These are phyloP conservation scores for Bagarius yarrelli DNA, from an alignment of 2,113 vertebrate genomes.

Conservation along the genomic window DNA sequence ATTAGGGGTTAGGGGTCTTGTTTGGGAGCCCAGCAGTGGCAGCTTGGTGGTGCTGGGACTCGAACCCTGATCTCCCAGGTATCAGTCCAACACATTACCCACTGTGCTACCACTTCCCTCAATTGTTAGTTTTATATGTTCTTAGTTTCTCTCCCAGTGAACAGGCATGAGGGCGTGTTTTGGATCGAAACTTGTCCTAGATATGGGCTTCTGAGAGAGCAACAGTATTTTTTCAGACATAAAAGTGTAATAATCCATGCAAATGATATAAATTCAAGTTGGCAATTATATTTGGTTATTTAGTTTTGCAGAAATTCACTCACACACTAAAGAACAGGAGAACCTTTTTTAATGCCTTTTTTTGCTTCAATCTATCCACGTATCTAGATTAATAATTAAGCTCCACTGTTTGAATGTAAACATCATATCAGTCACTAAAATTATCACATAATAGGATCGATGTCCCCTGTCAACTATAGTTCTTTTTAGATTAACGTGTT, in stretches of 20 bases:
- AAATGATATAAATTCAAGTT: neutral
- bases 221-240: neutral
- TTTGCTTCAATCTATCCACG: neutral
- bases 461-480: neutral
- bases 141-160: too few species aligned
- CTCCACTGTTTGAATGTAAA: neutral
- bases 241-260: neutral
- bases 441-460: conserved; percentile 5
- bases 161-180: too few species aligned
- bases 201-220: neutral
- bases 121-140: too few species aligned
- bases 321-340: neutral
- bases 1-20: too few species aligned
- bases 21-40: too few species aligned
- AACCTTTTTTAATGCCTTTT: neutral
- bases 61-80: too few species aligned
- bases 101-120: too few species aligned
- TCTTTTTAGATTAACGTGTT: conserved; percentile 15
- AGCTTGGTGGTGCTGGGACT: too few species aligned
- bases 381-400: neutral
- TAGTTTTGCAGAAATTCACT: neutral
- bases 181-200: too few species aligned
- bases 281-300: neutral
- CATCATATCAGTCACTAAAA: neutral
- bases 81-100: too few species aligned